Conservation (phyloP, 2,797 vertebrate genomes). For the Alauda arvensis region DNA sequence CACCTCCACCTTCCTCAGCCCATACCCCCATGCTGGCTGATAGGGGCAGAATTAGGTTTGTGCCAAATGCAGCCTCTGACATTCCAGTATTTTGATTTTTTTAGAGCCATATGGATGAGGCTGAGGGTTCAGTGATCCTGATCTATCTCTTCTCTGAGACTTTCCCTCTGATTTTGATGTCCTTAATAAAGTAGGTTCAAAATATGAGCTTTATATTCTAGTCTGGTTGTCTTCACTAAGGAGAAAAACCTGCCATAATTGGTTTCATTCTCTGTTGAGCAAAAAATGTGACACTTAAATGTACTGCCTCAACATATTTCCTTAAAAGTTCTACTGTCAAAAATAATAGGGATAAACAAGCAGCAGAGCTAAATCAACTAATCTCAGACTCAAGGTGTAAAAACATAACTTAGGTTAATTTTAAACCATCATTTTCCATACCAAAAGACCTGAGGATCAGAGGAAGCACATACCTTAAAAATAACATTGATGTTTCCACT, state of each 20-base stretch:
- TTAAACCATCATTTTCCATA: slow-evolving; percentile 6
- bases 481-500: slow-evolving; percentile 69
- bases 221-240: neutral
- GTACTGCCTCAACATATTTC: neutral
- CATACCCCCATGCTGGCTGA: fast-evolving
- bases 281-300: neutral
- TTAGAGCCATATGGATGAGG: neutral
- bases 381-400: neutral
- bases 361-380: neutral
- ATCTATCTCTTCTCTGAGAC: neutral
- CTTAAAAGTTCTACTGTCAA: neutral
- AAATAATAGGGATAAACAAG: neutral
- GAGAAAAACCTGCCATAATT: neutral
- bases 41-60: neutral
- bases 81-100: neutral
- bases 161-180: neutral
- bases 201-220: neutral
- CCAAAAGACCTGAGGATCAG: neutral
- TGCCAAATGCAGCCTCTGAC: neutral
- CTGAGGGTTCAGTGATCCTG: neutral
- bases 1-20: neutral
- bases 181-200: neutral
- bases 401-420: neutral
- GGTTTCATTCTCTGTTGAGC: neutral
- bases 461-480: slow-evolving; percentile 70